A percentile compares a stretch with the other conserved stretches of the same genome.
These are phyloP conservation scores for Seira sanloemensis DNA, from an alignment of 2,888 invertebrate genomes.

Conservation along the genomic window DNA sequence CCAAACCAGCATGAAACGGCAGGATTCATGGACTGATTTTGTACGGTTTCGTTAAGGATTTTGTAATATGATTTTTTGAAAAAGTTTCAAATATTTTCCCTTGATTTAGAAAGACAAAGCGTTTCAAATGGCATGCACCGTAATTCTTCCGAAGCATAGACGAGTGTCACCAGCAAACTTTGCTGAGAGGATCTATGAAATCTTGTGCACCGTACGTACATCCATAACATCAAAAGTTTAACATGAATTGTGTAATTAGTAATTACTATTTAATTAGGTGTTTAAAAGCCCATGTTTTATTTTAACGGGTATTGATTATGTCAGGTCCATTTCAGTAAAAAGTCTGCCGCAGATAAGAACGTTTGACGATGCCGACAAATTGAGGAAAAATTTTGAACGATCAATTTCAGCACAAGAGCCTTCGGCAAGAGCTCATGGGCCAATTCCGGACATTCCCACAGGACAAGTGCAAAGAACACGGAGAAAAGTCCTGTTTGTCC, in stretches of 20 bases:
- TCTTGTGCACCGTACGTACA: not conserved
- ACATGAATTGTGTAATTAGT: too few relatives aligned
- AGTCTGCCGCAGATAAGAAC: not conserved
- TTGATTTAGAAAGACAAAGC: conserved; percentile 13
- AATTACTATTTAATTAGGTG: too few relatives aligned
- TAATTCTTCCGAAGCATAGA: not conserved
- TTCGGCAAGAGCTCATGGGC: not conserved
- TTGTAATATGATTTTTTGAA: conserved; percentile 19
- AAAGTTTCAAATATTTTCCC: not conserved
- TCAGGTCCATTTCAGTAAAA: not conserved
- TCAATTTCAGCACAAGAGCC: not conserved
- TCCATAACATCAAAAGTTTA: not conserved
- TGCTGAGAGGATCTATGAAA: not conserved
- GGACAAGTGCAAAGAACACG: not conserved
- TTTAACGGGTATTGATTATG: too few relatives aligned
- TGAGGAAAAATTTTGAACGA: not conserved
- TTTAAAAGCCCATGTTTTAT: too few relatives aligned
- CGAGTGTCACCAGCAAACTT: not conserved
- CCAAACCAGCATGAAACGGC: not conserved
- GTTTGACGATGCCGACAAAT: not conserved
- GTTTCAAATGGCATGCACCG: not conserved
- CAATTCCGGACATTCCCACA: not conserved
- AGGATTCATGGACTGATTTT: conserved; percentile 40
- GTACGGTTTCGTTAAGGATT: conserved; percentile 23
- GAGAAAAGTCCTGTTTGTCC: not conserved